A percentile compares a stretch with the other conserved stretches of the same genome.
phyloP scores from a whole-genome alignment of 2,888 invertebrate species.

The Synergus laeviventris region DNA sequence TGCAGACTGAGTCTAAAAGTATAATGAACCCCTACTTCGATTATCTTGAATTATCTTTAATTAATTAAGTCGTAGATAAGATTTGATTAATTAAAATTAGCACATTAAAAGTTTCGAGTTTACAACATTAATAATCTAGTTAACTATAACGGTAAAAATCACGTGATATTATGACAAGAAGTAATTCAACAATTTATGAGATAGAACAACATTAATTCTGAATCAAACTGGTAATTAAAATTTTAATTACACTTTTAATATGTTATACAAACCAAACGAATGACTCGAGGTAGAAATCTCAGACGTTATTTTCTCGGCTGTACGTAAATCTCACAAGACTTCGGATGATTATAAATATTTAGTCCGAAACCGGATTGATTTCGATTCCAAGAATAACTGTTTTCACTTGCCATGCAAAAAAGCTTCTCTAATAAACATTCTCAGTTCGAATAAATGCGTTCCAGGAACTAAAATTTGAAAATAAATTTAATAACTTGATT shows the following conservation, averaged over 20 bases:
- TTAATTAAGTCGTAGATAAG: too few relatives aligned
- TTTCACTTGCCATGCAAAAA: background rate
- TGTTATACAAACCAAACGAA: background rate
- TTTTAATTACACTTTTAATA: constrained; percentile 26
- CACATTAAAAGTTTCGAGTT: too few relatives aligned
- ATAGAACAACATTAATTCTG: background rate
- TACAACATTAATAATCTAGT: too few relatives aligned
- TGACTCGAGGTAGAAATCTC: constrained; percentile 7
- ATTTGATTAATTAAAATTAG: too few relatives aligned
- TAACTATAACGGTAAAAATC: background rate
- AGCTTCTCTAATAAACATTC: constrained; percentile 15
- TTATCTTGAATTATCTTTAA: too few relatives aligned
- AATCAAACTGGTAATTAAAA: constrained; percentile 11
- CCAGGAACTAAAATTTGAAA: too few relatives aligned
- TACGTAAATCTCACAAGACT: constrained; percentile 6
- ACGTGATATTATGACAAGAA: background rate
- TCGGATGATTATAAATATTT: constrained; percentile 32
- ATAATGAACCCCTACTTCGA: too few relatives aligned
- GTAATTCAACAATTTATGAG: background rate
- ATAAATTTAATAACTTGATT: too few relatives aligned
- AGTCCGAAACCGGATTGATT: constrained; percentile 32
- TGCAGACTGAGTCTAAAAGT: too few relatives aligned
- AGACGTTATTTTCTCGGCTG: constrained; percentile 21
- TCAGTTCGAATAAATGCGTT: background rate
- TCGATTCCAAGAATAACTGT: constrained; percentile 32